Evolutionary conservation across 1,140 invertebrate species (phyloP).

Genomic region (Ceratina australensis): DNA sequence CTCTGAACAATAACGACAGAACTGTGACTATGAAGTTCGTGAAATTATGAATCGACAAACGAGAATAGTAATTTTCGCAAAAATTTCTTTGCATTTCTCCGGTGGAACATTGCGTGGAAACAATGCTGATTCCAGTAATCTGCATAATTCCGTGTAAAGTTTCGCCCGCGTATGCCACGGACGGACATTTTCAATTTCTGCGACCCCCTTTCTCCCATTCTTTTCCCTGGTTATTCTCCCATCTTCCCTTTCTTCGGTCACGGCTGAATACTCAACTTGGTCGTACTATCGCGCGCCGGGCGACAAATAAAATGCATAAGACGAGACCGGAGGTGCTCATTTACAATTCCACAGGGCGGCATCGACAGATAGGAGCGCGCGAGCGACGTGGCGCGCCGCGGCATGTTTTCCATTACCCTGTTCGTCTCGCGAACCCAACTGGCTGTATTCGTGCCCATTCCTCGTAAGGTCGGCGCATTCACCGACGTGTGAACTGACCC

Average conservation of each 20-base stretch:
- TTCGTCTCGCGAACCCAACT: constrained; percentile 32
- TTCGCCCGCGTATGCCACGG: too few species aligned
- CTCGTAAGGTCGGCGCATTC: background rate
- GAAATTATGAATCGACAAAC: too few species aligned
- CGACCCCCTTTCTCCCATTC: background rate
- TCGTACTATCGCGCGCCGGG: background rate
- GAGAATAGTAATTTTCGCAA: too few species aligned
- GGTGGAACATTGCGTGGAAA: too few species aligned
- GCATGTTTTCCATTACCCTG: constrained; percentile 59
- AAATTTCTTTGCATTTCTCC: too few species aligned
- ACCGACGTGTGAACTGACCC: background rate
- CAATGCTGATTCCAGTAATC: too few species aligned
- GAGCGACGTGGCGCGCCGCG: constrained; percentile 13
- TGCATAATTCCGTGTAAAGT: background rate
- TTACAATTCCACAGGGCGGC: constrained; percentile 53
- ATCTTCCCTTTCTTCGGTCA: background rate
- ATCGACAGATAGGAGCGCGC: constrained; percentile 53
- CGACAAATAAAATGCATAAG: constrained; percentile 58
- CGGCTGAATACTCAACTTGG: background rate
- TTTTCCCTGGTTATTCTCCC: background rate
- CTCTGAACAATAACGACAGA: too few species aligned
- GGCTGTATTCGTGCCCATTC: background rate
- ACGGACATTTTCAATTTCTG: constrained; percentile 3
- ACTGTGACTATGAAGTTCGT: too few species aligned
- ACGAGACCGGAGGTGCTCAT: constrained; percentile 32